Percentiles rank a stretch among this genome's conserved stretches.
phyloP scores from a whole-genome alignment of 1,140 invertebrate species.

The Pissodes strobi region DNA sequence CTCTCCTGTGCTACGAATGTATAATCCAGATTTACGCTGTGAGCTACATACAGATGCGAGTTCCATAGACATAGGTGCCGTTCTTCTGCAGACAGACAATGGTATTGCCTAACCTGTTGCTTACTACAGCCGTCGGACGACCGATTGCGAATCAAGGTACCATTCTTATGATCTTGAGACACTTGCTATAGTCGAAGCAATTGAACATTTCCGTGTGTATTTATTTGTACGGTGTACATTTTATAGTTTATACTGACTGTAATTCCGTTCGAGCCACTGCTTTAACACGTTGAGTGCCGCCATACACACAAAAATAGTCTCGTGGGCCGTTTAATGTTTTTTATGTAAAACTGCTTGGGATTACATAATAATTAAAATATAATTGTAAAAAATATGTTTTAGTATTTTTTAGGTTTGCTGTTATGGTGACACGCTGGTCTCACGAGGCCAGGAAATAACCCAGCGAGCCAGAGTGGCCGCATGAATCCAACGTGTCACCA shows the following conservation, averaged over 20 bases:
- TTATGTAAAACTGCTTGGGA: too few relatives aligned
- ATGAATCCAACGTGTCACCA: too few relatives aligned
- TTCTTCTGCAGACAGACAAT: conserved; percentile 6
- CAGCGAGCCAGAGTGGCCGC: too few relatives aligned
- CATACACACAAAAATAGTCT: too few relatives aligned
- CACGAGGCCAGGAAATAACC: too few relatives aligned
- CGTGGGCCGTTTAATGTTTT: too few relatives aligned
- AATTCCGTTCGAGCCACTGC: conserved; percentile 27
- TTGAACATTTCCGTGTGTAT: conserved; percentile 41
- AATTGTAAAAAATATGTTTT: too few relatives aligned
- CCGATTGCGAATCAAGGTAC: conserved; percentile 1
- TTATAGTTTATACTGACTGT: too few relatives aligned
- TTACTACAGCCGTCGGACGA: conserved; percentile 1
- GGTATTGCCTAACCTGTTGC: neutral
- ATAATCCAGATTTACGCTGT: neutral
- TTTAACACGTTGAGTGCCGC: too few relatives aligned
- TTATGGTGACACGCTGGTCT: too few relatives aligned
- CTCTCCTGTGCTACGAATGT: conserved; percentile 7
- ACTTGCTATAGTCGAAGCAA: conserved; percentile 2
- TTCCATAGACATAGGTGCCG: conserved; percentile 2
- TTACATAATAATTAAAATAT: too few relatives aligned
- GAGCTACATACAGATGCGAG: conserved; percentile 15
- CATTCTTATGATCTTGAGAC: conserved; percentile 3
- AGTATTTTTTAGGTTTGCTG: too few relatives aligned
- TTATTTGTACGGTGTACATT: conserved; percentile 47